Evolutionary conservation across 2,113 vertebrate species (phyloP).

Genomic region (Cnemophilus loriae): DNA sequence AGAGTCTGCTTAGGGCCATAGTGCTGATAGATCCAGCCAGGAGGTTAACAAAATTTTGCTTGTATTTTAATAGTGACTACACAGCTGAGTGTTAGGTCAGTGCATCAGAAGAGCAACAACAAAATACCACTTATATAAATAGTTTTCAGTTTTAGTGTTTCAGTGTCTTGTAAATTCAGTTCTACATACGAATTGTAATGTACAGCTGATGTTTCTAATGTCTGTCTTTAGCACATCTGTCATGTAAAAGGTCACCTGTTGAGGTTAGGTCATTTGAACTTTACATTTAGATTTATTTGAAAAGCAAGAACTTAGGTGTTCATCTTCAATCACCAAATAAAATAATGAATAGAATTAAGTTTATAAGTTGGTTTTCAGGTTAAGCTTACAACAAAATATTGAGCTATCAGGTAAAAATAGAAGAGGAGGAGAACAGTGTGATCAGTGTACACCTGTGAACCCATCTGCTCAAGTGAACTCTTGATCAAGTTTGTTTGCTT

Average conservation of each 20-base stretch:
- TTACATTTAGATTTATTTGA: background rate
- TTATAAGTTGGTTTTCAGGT: background rate
- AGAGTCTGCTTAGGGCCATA: background rate
- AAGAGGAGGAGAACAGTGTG: background rate
- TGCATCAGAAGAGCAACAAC: background rate
- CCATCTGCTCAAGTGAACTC: background rate
- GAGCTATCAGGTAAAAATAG: background rate
- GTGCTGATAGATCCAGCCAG: background rate
- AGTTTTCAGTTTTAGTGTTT: background rate
- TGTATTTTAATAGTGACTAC: background rate
- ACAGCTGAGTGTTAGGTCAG: background rate
- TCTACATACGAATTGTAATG: background rate
- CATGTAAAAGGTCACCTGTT: background rate
- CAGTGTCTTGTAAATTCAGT: background rate
- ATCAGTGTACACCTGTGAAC: background rate
- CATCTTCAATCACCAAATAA: background rate
- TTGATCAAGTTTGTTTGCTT: background rate
- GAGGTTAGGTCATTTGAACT: background rate
- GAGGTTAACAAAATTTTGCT: background rate
- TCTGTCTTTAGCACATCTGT: background rate
- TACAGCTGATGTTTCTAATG: background rate
- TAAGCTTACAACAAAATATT: background rate
- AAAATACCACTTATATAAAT: background rate
- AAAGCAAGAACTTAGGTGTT: background rate
- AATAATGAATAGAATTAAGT: background rate